phyloP scores from a whole-genome alignment of 1,140 invertebrate genomes.

The Portunus trituberculatus region DNA sequence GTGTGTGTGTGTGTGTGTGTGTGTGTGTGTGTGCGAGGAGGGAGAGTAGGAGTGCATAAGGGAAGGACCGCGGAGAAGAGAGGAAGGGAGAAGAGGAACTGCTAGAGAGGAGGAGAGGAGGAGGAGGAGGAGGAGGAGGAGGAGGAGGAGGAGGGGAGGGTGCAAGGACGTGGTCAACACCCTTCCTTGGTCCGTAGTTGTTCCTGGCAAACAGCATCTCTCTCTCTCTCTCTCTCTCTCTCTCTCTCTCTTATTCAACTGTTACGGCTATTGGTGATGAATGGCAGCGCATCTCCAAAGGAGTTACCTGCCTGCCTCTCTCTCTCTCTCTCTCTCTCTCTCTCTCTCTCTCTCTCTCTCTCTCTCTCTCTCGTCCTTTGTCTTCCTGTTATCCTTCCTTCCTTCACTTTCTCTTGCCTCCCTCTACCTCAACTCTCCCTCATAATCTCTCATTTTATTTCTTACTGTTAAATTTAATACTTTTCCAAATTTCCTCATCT shows the following conservation, averaged over 20 bases:
- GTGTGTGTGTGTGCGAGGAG: not conserved
- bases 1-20: too few relatives aligned
- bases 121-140: not conserved
- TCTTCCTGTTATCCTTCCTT: not conserved
- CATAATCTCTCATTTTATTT: too few relatives aligned
- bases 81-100: constrained; percentile 7
- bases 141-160: not conserved
- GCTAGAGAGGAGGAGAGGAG: not conserved
- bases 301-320: not conserved
- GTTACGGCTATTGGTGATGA: not conserved
- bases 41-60: not conserved
- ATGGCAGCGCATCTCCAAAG: not conserved
- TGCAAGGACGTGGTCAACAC: constrained; percentile 18
- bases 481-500: too few relatives aligned
- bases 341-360: constrained; percentile 15
- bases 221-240: constrained; percentile 50
- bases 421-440: too few relatives aligned
- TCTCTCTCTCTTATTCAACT: constrained; percentile 43
- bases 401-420: too few relatives aligned
- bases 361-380: not conserved
- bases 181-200: constrained; percentile 9
- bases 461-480: too few relatives aligned
- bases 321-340: constrained; percentile 58
- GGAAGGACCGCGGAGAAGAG: not conserved
- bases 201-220: constrained; percentile 13